Evolutionary conservation across 2,888 invertebrate species (phyloP).

Genomic region (Coelopa pilipes): DNA sequence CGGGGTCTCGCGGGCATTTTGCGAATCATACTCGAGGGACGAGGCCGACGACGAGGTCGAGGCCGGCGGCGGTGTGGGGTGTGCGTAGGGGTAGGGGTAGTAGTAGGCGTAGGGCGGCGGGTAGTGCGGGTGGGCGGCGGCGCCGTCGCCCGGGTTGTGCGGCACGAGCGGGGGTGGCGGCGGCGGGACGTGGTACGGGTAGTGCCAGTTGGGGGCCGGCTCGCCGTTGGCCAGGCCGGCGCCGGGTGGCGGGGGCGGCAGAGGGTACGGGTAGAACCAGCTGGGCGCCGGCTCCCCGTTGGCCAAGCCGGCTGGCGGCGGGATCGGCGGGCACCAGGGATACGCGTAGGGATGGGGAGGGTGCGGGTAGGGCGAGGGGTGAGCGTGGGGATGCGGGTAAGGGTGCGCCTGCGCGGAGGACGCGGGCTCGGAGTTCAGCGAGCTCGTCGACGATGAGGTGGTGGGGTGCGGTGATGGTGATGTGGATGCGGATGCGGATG

Average conservation of each 20-base stretch:
- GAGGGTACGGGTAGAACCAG: constrained; percentile 46
- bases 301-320: constrained; percentile 40
- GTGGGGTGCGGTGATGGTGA: neutral
- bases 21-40: constrained; percentile 50
- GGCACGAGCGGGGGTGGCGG: constrained; percentile 32
- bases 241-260: constrained; percentile 51
- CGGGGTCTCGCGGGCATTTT: constrained; percentile 44
- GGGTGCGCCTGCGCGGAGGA: constrained; percentile 44
- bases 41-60: constrained; percentile 43
- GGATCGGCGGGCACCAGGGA: constrained; percentile 60
- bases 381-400: constrained; percentile 37
- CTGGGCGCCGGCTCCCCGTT: neutral
- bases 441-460: constrained; percentile 56
- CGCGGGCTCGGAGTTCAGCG: constrained; percentile 54
- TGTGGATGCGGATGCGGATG: neutral
- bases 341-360: constrained; percentile 59
- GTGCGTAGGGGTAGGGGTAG: constrained; percentile 56
- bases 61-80: constrained; percentile 48
- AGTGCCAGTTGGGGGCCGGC: no score
- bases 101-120: constrained; percentile 57
- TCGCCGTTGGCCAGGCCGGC: neutral
- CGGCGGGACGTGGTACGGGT: constrained; percentile 32
- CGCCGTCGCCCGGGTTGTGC: constrained; percentile 26
- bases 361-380: constrained; percentile 21
- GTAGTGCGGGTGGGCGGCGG: constrained; percentile 43